These are phyloP conservation scores for Monopterus albus DNA, from an alignment of 2,113 vertebrate genomes.

Conservation along the genomic window DNA sequence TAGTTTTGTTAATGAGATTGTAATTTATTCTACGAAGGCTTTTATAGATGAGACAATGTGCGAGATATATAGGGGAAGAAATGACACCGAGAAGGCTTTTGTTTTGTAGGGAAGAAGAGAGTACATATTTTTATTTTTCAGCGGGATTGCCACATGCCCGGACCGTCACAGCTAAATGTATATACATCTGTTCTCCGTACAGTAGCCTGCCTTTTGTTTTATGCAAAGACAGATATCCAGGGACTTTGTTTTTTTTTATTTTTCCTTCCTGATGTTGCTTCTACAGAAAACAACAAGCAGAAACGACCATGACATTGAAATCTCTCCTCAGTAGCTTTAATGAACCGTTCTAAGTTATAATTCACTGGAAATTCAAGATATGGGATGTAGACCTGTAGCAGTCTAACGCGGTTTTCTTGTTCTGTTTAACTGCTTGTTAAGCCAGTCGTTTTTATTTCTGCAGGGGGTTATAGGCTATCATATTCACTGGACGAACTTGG, in stretches of 20 bases:
- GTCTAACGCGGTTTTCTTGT: constrained; percentile 65
- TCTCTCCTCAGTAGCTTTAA: constrained; percentile 92
- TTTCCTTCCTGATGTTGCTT: constrained; percentile 76
- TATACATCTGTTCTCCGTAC: constrained; percentile 89
- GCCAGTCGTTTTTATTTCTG: constrained; percentile 50
- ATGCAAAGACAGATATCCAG: constrained; percentile 88
- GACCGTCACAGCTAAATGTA: constrained; percentile 90
- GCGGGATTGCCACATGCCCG: constrained; percentile 82
- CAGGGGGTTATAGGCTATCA: constrained; percentile 83
- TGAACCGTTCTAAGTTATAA: constrained; percentile 83
- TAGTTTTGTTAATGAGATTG: constrained; percentile 80
- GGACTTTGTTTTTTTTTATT: constrained; percentile 84
- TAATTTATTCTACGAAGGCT: constrained; percentile 87
- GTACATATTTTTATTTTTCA: constrained; percentile 53
- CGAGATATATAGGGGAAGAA: constrained; percentile 84
- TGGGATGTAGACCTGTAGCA: constrained; percentile 87
- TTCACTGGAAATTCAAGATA: constrained; percentile 83
- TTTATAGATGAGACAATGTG: constrained; percentile 85
- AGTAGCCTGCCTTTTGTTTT: constrained; percentile 83
- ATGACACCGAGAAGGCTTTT: constrained; percentile 83
- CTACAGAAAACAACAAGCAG: constrained; percentile 84
- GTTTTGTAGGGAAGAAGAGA: constrained; percentile 74
- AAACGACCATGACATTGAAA: constrained; percentile 77
- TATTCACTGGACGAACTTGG: constrained; percentile 93
- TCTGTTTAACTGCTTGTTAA: constrained; percentile 73